Percentiles rank a stretch among this genome's conserved stretches.
Conservation (phyloP, 2,888 invertebrate genomes). For the Eupithecia pulchellata region DNA sequence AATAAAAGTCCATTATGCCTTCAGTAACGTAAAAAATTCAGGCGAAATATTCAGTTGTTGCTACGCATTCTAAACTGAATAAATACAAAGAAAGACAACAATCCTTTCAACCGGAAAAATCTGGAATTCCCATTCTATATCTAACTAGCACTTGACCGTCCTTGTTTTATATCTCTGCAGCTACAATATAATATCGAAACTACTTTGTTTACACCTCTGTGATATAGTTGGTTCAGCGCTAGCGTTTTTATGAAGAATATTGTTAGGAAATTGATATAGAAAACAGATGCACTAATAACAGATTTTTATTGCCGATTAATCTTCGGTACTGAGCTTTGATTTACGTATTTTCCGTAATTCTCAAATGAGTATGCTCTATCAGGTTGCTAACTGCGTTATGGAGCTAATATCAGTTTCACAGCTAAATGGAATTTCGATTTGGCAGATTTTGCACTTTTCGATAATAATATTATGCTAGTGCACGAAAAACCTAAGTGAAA, state of each 20-base stretch:
- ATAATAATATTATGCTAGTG: too few species aligned
- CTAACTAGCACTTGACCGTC: background rate
- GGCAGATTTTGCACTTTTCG: too few species aligned
- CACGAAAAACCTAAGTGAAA: too few species aligned
- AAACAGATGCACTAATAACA: conserved; percentile 26
- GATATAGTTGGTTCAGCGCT: conserved; percentile 22
- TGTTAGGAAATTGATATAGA: conserved; percentile 23
- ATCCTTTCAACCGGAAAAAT: too few species aligned
- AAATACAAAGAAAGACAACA: too few species aligned
- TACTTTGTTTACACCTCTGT: conserved; percentile 23
- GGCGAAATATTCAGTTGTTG: too few species aligned
- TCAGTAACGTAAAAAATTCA: too few species aligned
- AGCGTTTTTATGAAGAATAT: conserved; percentile 24
- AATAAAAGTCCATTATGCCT: too few species aligned
- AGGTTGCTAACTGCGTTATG: background rate
- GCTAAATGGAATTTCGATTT: too few species aligned
- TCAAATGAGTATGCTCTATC: background rate
- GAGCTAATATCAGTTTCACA: background rate
- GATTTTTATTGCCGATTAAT: conserved; percentile 2
- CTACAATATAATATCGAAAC: conserved; percentile 16
- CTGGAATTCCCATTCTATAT: background rate
- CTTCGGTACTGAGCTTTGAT: background rate
- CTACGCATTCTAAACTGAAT: too few species aligned
- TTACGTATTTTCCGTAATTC: background rate
- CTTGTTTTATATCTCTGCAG: conserved; percentile 13